Percentiles rank a stretch among this genome's conserved stretches.
These are phyloP conservation scores for Kryptolebias ocellatus DNA, from an alignment of 2,797 vertebrate species.

Conservation along the genomic window DNA sequence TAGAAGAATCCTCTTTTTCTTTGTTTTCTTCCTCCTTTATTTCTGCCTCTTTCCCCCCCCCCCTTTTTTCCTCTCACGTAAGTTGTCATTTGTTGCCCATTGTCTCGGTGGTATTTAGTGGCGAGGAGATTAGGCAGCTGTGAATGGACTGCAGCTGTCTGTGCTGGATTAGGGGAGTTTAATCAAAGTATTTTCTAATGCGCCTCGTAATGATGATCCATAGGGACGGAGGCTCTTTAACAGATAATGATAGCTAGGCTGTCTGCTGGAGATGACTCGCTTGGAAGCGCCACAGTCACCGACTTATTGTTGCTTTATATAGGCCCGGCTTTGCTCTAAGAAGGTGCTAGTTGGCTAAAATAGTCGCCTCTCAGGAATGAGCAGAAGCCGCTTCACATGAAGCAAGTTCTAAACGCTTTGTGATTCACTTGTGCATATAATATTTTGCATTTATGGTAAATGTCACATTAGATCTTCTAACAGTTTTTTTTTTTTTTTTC, in stretches of 20 bases:
- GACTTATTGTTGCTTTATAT: slow-evolving; percentile 61
- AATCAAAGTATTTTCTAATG: slow-evolving; percentile 99
- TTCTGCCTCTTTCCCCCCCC: slow-evolving; percentile 21
- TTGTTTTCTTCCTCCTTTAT: slow-evolving; percentile 65
- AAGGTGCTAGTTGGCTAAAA: slow-evolving; percentile 24
- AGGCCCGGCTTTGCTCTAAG: slow-evolving; percentile 48
- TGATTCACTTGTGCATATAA: slow-evolving; percentile 3
- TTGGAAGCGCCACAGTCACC: slow-evolving; percentile 61
- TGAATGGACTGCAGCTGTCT: slow-evolving; percentile 98
- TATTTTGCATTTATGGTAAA: slow-evolving; percentile 33
- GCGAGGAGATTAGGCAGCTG: slow-evolving; percentile 92
- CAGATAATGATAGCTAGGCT: slow-evolving; percentile 97
- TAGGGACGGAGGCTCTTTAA: slow-evolving; percentile 93
- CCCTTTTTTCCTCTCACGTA: slow-evolving; percentile 35
- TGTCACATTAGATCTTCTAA: slow-evolving; percentile 42
- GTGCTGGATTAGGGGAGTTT: slow-evolving; percentile 98
- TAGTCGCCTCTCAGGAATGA: slow-evolving; percentile 32
- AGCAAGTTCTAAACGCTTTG: slow-evolving; percentile 8
- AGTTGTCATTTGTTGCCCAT: slow-evolving; percentile 83
- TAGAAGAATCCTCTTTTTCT: slow-evolving; percentile 59
- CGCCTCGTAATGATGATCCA: slow-evolving; percentile 98
- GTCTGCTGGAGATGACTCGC: slow-evolving; percentile 92
- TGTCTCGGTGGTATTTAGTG: slow-evolving; percentile 90
- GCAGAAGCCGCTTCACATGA: background rate
- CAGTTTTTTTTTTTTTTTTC: slow-evolving; percentile 11